Conservation (phyloP, 2,888 invertebrate species). For the Euphydryas editha region DNA sequence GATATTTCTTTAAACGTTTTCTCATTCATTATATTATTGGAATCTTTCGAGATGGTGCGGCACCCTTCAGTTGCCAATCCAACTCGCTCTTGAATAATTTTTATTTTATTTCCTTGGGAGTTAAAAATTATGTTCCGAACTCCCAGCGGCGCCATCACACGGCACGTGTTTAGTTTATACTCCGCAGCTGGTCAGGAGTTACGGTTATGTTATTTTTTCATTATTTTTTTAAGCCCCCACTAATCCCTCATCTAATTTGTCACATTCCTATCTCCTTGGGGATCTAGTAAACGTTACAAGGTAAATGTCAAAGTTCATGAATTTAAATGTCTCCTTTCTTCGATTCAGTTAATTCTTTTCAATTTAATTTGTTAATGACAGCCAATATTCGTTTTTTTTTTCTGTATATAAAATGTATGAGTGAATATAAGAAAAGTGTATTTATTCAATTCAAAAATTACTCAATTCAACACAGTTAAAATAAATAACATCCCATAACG, state of each 20-base stretch:
- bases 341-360: neutral
- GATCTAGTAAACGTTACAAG: conserved; percentile 25
- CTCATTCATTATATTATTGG: no score
- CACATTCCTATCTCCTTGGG: conserved; percentile 38
- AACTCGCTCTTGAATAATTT: conserved; percentile 10
- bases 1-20: no score
- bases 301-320: conserved; percentile 4
- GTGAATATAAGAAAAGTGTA: no score
- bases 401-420: no score
- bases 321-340: neutral
- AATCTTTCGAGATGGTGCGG: no score
- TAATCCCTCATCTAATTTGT: conserved; percentile 44
- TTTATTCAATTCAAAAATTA: no score
- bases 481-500: no score
- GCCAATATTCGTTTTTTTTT: no score
- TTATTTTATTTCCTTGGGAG: conserved; percentile 29
- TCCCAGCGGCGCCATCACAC: conserved; percentile 39
- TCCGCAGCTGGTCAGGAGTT: conserved; percentile 45
- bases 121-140: conserved; percentile 36
- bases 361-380: neutral
- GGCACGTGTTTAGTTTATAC: conserved; percentile 49
- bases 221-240: conserved; percentile 42
- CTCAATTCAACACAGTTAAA: no score
- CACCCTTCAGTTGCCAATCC: neutral
- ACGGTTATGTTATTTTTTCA: conserved; percentile 50